These are phyloP conservation scores for Scytalopus superciliaris DNA, from an alignment of 2,113 vertebrate species.

Conservation along the genomic window DNA sequence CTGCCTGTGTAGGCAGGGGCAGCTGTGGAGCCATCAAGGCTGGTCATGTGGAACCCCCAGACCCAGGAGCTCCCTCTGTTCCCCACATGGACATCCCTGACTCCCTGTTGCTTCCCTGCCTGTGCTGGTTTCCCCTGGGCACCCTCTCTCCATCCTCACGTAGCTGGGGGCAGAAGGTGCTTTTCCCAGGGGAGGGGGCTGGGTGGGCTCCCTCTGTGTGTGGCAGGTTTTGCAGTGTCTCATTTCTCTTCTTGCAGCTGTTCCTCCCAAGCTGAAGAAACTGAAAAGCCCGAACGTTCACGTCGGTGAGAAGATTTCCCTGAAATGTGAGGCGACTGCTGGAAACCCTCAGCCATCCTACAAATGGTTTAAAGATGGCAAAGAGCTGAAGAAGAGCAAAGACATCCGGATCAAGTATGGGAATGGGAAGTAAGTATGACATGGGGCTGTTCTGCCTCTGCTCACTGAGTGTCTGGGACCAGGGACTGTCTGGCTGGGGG, in stretches of 20 bases:
- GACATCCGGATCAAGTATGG: constrained; percentile 87
- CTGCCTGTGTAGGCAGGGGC: rapidly evolving
- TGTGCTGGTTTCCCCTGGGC: neutral
- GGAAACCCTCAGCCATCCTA: constrained; percentile 88
- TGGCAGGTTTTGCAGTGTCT: neutral
- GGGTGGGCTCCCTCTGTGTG: rapidly evolving
- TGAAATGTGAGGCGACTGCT: constrained; percentile 89
- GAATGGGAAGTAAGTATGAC: constrained; percentile 83
- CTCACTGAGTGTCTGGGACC: neutral
- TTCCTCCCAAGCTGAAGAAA: constrained; percentile 89
- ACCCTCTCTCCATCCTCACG: rapidly evolving
- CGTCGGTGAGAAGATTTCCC: constrained; percentile 85
- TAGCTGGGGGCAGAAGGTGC: neutral
- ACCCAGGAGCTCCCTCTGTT: neutral
- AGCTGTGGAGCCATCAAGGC: rapidly evolving
- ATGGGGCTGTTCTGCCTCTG: neutral
- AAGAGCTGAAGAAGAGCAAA: constrained; percentile 89
- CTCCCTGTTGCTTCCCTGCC: neutral
- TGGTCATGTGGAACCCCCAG: neutral
- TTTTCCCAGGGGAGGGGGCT: neutral
- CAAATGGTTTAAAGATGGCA: constrained; percentile 96
- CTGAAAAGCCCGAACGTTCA: constrained; percentile 86
- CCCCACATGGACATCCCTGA: rapidly evolving
- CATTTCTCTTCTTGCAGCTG: constrained; percentile 69
- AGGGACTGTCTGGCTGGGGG: neutral